Percentiles rank a stretch among this genome's conserved stretches.
phyloP scores from a whole-genome alignment of 2,113 vertebrate species.

The Osmerus eperlanus region DNA sequence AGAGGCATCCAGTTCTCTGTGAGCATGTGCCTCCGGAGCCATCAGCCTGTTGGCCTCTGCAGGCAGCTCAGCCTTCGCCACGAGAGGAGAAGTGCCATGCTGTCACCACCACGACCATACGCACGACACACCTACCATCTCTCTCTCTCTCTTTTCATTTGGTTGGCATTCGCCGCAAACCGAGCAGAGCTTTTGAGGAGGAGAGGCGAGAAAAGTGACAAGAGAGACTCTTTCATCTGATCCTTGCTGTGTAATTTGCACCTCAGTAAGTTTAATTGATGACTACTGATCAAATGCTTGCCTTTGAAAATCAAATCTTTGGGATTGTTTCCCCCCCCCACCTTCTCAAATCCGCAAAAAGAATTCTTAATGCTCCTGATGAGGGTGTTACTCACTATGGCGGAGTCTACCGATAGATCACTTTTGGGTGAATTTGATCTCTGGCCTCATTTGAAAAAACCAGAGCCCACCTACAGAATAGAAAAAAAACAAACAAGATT shows the following conservation, averaged over 20 bases:
- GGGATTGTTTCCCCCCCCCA: conserved; percentile 54
- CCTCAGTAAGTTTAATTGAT: conserved; percentile 75
- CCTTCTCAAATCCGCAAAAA: conserved; percentile 68
- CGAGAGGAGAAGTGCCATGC: conserved; percentile 72
- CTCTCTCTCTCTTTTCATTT: conserved; percentile 40
- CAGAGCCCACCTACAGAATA: not conserved
- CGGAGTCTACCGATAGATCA: conserved; percentile 51
- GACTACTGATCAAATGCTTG: conserved; percentile 77
- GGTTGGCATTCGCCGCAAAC: conserved; percentile 48
- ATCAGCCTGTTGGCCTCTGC: conserved; percentile 66
- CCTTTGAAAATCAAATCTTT: conserved; percentile 72
- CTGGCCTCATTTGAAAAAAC: conserved; percentile 20
- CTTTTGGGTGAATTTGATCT: conserved; percentile 59
- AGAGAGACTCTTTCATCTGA: conserved; percentile 74
- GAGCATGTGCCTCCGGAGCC: conserved; percentile 57
- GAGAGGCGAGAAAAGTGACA: conserved; percentile 71
- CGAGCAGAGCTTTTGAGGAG: conserved; percentile 60
- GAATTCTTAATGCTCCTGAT: conserved; percentile 75
- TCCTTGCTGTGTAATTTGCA: conserved; percentile 69
- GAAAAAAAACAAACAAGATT: not conserved
- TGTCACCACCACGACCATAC: conserved; percentile 63
- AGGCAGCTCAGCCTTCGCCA: conserved; percentile 66
- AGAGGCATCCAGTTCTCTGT: conserved; percentile 62
- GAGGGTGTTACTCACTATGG: conserved; percentile 40
- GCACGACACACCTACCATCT: not conserved